These are phyloP conservation scores for Drosophila athabasca DNA, from an alignment of 1,140 invertebrate genomes.

Conservation along the genomic window DNA sequence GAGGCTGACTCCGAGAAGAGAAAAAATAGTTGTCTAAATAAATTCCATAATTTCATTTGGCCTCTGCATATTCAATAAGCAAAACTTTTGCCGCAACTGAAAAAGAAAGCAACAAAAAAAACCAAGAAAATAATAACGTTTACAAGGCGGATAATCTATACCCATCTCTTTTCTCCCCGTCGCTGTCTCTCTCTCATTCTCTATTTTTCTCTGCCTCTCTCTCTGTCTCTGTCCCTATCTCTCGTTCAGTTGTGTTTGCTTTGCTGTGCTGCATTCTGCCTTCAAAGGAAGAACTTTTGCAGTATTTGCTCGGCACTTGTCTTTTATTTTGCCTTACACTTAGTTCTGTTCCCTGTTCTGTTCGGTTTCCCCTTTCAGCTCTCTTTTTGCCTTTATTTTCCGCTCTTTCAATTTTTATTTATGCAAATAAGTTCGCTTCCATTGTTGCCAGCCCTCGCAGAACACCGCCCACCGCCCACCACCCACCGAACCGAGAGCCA, in stretches of 20 bases:
- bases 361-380: slow-evolving; percentile 12
- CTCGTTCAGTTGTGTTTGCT: slow-evolving; percentile 20
- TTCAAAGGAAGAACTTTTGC: slow-evolving; percentile 74
- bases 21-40: slow-evolving; percentile 31
- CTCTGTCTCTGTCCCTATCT: background rate
- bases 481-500: background rate
- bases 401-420: slow-evolving; percentile 81
- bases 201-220: background rate
- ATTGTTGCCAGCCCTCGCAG: slow-evolving; percentile 46
- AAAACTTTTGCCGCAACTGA: slow-evolving; percentile 29
- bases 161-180: slow-evolving; percentile 22
- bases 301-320: slow-evolving; percentile 81
- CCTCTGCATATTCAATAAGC: slow-evolving; percentile 72
- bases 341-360: slow-evolving; percentile 14
- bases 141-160: slow-evolving; percentile 69
- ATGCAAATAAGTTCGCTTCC: slow-evolving; percentile 76
- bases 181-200: background rate
- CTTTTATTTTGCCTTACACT: slow-evolving; percentile 77
- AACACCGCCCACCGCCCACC: background rate
- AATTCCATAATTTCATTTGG: slow-evolving; percentile 73
- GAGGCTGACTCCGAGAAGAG: slow-evolving; percentile 4
- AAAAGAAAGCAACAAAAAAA: slow-evolving; percentile 13
- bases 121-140: slow-evolving; percentile 53
- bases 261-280: slow-evolving; percentile 52
- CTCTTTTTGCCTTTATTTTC: slow-evolving; percentile 55